These are phyloP conservation scores for Pygmarrhopalites habei DNA, from an alignment of 1,140 invertebrate species.

Conservation along the genomic window DNA sequence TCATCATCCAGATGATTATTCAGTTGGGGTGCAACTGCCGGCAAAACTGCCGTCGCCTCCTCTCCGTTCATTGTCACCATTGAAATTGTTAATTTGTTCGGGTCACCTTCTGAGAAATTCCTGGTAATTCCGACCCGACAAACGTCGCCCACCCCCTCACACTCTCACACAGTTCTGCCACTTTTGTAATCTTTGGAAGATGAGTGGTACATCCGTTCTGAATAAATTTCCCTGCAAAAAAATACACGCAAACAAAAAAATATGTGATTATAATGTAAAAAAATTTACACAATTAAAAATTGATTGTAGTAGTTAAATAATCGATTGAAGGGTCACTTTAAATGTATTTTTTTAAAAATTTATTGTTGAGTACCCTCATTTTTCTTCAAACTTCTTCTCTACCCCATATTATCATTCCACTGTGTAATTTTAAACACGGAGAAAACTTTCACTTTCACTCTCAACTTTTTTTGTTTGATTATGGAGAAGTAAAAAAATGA, in stretches of 20 bases:
- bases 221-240: neutral
- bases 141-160: neutral
- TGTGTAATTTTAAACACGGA: no score
- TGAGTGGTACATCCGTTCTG: neutral
- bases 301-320: no score
- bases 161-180: no score
- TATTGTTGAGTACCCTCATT: no score
- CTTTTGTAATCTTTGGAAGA: conserved; percentile 7
- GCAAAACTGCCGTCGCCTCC: conserved; percentile 28
- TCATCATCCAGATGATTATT: conserved; percentile 38
- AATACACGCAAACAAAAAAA: neutral
- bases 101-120: neutral
- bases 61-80: conserved; percentile 39
- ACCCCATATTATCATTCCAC: no score
- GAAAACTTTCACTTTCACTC: no score
- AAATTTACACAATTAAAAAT: no score
- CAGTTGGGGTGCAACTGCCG: conserved; percentile 20
- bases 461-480: no score
- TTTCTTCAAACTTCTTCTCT: no score
- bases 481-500: no score
- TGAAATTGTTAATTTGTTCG: conserved; percentile 3
- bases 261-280: neutral
- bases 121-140: neutral
- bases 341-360: no score
- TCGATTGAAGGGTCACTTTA: no score